A percentile compares a stretch with the other conserved stretches of the same genome.
Conservation (phyloP, 37 sponge, comb jelly and placozoan species). For the Haliclona indistincta region DNA sequence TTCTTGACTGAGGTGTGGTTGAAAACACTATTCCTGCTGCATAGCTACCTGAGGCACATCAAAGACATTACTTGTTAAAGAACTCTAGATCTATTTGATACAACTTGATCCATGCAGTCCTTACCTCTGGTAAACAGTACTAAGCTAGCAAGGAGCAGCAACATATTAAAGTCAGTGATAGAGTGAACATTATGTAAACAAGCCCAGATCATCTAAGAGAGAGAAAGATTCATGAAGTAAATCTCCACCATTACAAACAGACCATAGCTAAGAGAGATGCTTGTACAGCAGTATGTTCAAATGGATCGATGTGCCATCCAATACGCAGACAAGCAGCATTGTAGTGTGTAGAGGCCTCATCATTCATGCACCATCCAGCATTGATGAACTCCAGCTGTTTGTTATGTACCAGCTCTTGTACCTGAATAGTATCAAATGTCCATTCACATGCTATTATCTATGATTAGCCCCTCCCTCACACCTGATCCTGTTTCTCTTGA, state of each 20-base stretch:
- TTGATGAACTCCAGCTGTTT: conserved; percentile 94
- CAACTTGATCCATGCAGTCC: too few relatives aligned
- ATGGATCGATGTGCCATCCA: conserved; percentile 88
- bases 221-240: too few relatives aligned
- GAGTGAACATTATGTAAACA: too few relatives aligned
- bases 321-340: conserved; percentile 69
- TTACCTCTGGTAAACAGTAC: too few relatives aligned
- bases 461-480: neutral
- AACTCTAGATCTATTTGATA: too few relatives aligned
- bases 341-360: conserved; percentile 93
- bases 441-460: neutral
- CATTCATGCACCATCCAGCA: conserved; percentile 97
- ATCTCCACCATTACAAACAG: too few relatives aligned
- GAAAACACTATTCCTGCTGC: too few relatives aligned
- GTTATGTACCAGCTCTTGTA: conserved; percentile 53
- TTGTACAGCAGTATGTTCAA: conserved; percentile 77
- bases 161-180: too few relatives aligned
- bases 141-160: too few relatives aligned
- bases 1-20: too few relatives aligned
- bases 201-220: conserved; percentile 61
- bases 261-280: conserved; percentile 62
- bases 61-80: too few relatives aligned
- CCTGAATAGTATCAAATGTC: conserved; percentile 19
- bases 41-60: too few relatives aligned
- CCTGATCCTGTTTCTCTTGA: conserved; percentile 51